Evolutionary conservation across 2,797 vertebrate genomes (phyloP).

Genomic region (Coregonus ussuriensis): DNA sequence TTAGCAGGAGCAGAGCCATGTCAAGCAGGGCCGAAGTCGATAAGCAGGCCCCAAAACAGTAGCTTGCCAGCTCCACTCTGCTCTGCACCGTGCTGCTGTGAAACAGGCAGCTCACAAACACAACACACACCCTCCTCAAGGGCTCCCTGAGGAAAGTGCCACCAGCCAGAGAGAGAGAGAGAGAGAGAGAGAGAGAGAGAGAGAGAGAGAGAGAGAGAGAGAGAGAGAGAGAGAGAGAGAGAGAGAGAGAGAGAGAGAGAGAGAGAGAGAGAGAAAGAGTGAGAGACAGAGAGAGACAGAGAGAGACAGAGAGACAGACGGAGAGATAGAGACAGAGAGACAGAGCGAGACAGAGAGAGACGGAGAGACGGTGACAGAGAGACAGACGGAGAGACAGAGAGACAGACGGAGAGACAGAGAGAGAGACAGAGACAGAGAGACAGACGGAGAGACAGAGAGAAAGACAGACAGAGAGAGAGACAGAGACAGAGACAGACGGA

Average conservation of each 20-base stretch:
- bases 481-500: slow-evolving; percentile 7
- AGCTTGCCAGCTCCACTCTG: slow-evolving; percentile 32
- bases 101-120: not conserved
- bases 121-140: not conserved
- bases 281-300: slow-evolving; percentile 16
- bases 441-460: not conserved
- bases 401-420: slow-evolving; percentile 8
- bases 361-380: not conserved
- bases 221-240: slow-evolving; percentile 4
- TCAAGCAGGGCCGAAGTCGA: slow-evolving; percentile 53
- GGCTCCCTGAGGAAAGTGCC: slow-evolving; percentile 11
- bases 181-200: slow-evolving; percentile 23
- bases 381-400: not conserved
- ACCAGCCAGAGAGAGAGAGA: slow-evolving; percentile 11
- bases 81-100: slow-evolving; percentile 24
- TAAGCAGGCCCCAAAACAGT: slow-evolving; percentile 49
- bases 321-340: slow-evolving; percentile 12
- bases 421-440: slow-evolving; percentile 1
- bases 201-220: not conserved
- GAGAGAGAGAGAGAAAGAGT: not conserved
- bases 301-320: not conserved
- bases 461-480: slow-evolving; percentile 3
- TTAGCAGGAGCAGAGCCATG: slow-evolving; percentile 45
- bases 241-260: not conserved
- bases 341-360: slow-evolving; percentile 4